A percentile compares a stretch with the other conserved stretches of the same genome.
Evolutionary conservation across 2,888 invertebrate genomes (phyloP).

Genomic region (Emmelina monodactyla): DNA sequence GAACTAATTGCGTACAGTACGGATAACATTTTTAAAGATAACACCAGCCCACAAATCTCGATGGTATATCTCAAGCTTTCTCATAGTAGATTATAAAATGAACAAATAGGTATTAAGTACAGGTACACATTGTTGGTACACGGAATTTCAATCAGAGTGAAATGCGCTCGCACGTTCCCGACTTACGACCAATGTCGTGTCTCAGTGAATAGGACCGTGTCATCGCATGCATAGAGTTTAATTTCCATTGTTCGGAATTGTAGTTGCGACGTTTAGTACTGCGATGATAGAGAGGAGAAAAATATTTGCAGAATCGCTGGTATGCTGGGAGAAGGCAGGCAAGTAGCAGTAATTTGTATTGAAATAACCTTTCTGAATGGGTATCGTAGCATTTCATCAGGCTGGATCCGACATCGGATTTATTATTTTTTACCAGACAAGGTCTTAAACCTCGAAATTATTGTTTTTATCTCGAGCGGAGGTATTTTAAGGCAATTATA

Average conservation of each 20-base stretch:
- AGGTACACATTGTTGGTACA: conserved; percentile 56
- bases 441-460: conserved; percentile 60
- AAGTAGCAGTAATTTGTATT: conserved; percentile 64
- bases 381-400: conserved; percentile 57
- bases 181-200: conserved; percentile 13
- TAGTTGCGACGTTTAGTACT: not conserved
- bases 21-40: conserved; percentile 39
- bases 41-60: conserved; percentile 37
- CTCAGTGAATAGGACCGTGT: not conserved
- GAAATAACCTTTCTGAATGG: conserved; percentile 60
- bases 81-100: conserved; percentile 45
- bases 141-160: conserved; percentile 60
- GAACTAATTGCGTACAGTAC: conserved; percentile 41
- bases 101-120: conserved; percentile 46
- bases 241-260: not conserved
- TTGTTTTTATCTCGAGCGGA: conserved; percentile 59
- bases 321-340: conserved; percentile 49
- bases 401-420: conserved; percentile 41
- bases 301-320: conserved; percentile 63
- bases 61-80: conserved; percentile 29
- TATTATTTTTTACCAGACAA: conserved; percentile 57
- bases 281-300: conserved; percentile 42
- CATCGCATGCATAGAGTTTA: not conserved
- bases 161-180: conserved; percentile 10
- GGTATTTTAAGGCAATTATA: conserved; percentile 63